Percentiles rank a stretch among this genome's conserved stretches.
phyloP scores from a whole-genome alignment of 2,797 vertebrate species.

The Tenualosa thibaudeaui region DNA sequence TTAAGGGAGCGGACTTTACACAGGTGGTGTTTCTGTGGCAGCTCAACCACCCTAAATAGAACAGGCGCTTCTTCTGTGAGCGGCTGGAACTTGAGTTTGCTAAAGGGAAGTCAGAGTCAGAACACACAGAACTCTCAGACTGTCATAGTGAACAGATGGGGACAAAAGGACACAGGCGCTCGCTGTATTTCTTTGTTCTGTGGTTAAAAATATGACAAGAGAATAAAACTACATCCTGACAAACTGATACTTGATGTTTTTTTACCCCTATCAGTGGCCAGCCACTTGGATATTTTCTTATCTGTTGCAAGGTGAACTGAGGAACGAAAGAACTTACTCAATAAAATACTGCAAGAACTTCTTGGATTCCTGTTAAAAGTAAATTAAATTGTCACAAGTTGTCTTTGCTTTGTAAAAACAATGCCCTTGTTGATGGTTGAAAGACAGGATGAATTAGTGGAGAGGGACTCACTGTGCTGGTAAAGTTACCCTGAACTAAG shows the following conservation, averaged over 20 bases:
- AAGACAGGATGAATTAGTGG: not conserved
- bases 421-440: not conserved
- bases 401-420: not conserved
- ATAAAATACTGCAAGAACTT: conserved; percentile 87
- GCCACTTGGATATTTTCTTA: not conserved
- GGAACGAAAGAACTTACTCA: conserved; percentile 79
- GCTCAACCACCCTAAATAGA: conserved; percentile 74
- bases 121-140: not conserved
- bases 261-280: not conserved
- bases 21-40: conserved; percentile 69
- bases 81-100: conserved; percentile 71
- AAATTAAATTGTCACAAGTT: not conserved
- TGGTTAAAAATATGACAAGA: not conserved
- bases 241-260: not conserved
- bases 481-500: conserved; percentile 91
- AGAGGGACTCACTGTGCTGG: conserved; percentile 75
- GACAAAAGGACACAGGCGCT: not conserved
- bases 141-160: not conserved
- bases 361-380: conserved; percentile 79
- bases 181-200: not conserved
- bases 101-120: conserved; percentile 40
- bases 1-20: conserved; percentile 78
- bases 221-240: not conserved
- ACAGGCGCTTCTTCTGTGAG: conserved; percentile 73
- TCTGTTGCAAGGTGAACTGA: not conserved